Conservation (phyloP, 23 tunicate genomes). For the Trididemnum nubilum region DNA sequence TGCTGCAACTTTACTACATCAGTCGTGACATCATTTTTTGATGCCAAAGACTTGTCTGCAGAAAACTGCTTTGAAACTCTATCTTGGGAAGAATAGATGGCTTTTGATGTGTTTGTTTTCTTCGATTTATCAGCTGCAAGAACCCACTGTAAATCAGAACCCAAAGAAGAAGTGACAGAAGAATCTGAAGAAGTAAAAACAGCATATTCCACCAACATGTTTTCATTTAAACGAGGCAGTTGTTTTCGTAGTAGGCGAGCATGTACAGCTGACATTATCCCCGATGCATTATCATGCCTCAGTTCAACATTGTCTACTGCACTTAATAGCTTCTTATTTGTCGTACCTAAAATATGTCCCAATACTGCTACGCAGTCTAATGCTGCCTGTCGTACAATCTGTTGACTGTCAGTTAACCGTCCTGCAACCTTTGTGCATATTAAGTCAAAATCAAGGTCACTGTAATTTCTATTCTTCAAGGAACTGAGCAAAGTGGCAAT, state of each 20-base stretch:
- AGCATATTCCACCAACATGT: conserved; percentile 78
- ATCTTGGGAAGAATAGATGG: neutral
- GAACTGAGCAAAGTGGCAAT: conserved; percentile 59
- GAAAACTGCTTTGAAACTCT: neutral
- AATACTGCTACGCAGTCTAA: conserved; percentile 85
- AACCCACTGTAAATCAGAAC: conserved; percentile 80
- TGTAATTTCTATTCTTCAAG: conserved; percentile 5
- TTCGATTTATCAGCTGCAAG: conserved; percentile 42
- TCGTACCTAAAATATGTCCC: conserved; percentile 43
- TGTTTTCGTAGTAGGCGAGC: conserved; percentile 66
- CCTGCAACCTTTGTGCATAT: conserved; percentile 48
- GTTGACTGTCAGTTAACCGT: conserved; percentile 54
- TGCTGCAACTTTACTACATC: neutral
- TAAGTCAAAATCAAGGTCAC: conserved; percentile 27
- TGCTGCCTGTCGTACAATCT: conserved; percentile 56
- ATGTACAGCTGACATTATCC: conserved; percentile 87
- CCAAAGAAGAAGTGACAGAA: conserved; percentile 42
- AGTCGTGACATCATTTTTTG: neutral
- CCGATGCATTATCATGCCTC: conserved; percentile 68
- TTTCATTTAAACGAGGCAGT: conserved; percentile 62
- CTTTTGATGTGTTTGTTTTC: conserved; percentile 1
- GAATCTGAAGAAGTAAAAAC: conserved; percentile 36
- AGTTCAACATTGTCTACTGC: conserved; percentile 81
- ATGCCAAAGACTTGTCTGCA: neutral
- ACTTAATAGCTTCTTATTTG: conserved; percentile 28